These are phyloP conservation scores for Serinus canaria DNA, from an alignment of 2,113 vertebrate species.

Conservation along the genomic window DNA sequence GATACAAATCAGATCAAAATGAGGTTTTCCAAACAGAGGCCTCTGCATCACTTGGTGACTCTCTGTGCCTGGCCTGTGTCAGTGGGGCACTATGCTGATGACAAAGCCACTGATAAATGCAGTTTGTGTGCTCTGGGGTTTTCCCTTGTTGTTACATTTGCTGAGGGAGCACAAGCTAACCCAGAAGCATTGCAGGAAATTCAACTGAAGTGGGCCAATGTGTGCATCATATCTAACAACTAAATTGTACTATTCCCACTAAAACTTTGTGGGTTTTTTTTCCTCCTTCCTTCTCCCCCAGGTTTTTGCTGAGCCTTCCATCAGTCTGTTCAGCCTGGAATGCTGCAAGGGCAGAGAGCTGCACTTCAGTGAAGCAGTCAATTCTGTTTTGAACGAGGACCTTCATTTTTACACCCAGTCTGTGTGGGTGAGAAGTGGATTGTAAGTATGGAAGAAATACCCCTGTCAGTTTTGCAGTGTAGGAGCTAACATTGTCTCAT, in stretches of 20 bases:
- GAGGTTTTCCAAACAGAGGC: neutral
- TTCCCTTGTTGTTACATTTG: neutral
- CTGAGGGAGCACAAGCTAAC: neutral
- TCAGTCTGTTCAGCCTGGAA: conserved; percentile 82
- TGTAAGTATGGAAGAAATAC: conserved; percentile 71
- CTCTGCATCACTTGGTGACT: neutral
- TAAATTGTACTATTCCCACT: neutral
- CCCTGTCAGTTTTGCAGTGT: neutral
- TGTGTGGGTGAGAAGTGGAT: conserved; percentile 79
- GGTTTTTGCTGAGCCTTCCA: conserved; percentile 82
- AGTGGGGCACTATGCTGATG: neutral
- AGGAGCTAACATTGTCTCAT: neutral
- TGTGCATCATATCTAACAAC: neutral
- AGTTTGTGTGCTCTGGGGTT: neutral
- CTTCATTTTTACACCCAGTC: conserved; percentile 81
- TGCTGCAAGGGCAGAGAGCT: conserved; percentile 82
- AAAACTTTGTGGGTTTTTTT: neutral
- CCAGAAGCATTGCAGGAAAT: neutral
- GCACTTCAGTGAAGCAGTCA: conserved; percentile 68
- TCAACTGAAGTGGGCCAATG: neutral
- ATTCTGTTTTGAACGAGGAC: conserved; percentile 73
- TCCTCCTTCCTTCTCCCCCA: neutral
- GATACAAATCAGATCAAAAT: accelerated
- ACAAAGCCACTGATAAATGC: neutral
- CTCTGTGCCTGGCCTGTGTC: neutral